A percentile compares a stretch with the other conserved stretches of the same genome.
Evolutionary conservation across 2,888 invertebrate species (phyloP).

Genomic region (Euphydryas editha): DNA sequence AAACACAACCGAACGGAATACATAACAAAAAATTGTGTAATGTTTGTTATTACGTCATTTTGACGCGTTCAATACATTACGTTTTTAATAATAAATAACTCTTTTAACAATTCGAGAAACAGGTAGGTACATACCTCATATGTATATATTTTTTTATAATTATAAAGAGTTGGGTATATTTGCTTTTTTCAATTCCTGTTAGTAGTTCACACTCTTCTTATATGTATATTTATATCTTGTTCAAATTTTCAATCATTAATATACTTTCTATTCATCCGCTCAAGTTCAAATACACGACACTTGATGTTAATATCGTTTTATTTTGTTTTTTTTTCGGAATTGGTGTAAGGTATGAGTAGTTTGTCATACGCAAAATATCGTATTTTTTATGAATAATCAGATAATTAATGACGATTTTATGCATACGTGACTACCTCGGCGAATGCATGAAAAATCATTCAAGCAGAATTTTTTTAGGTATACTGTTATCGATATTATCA

Average conservation of each 20-base stretch:
- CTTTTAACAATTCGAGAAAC: no score
- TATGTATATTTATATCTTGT: no score
- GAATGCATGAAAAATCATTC: constrained; percentile 20
- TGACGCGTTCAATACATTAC: not conserved
- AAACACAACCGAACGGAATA: constrained; percentile 31
- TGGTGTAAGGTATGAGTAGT: not conserved
- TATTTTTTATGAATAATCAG: constrained; percentile 11
- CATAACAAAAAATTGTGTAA: constrained; percentile 38
- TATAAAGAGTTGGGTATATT: no score
- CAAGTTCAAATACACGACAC: no score
- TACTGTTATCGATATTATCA: constrained; percentile 8
- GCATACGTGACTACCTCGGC: constrained; percentile 41
- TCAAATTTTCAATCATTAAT: no score
- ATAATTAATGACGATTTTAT: constrained; percentile 5
- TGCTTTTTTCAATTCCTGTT: no score
- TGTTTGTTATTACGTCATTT: constrained; percentile 43
- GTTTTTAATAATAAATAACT: no score
- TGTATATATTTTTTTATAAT: no score
- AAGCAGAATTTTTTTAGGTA: constrained; percentile 6
- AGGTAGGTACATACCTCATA: no score
- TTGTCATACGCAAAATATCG: constrained; percentile 5
- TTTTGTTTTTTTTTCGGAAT: not conserved
- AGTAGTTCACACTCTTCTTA: no score
- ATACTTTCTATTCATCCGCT: no score
- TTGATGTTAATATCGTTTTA: no score